These are phyloP conservation scores for Semotilus atromaculatus DNA, from an alignment of 2,797 vertebrate species.

Conservation along the genomic window DNA sequence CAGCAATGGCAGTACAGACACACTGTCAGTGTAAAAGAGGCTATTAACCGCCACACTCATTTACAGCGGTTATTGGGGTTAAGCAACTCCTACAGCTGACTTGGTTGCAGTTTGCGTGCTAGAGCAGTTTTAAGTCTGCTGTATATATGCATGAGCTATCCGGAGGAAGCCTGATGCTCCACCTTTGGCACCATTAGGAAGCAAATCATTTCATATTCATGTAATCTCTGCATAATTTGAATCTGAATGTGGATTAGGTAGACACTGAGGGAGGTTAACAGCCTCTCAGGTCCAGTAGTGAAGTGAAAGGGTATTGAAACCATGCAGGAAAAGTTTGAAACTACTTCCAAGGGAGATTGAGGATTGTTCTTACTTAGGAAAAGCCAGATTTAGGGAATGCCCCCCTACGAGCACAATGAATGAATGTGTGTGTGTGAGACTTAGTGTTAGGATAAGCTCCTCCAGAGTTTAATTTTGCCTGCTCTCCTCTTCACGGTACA, in stretches of 20 bases:
- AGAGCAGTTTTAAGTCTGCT: conserved; percentile 49
- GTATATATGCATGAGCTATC: conserved; percentile 41
- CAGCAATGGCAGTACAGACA: neutral
- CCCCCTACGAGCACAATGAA: conserved; percentile 30
- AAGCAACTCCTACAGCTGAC: neutral
- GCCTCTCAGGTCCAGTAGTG: conserved; percentile 4
- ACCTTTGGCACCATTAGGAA: conserved; percentile 50
- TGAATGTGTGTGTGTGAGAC: conserved; percentile 47
- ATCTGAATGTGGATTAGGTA: conserved; percentile 49
- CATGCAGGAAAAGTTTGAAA: conserved; percentile 26
- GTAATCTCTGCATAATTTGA: conserved; percentile 43
- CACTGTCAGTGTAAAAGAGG: neutral
- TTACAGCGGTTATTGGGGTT: neutral
- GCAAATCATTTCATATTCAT: conserved; percentile 46
- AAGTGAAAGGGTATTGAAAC: conserved; percentile 34
- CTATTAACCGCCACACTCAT: neutral
- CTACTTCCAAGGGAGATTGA: conserved; percentile 26
- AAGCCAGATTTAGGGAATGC: conserved; percentile 41
- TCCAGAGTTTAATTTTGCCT: conserved; percentile 50
- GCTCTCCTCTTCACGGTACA: conserved; percentile 46
- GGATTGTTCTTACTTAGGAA: conserved; percentile 38
- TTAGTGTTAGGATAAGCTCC: conserved; percentile 45
- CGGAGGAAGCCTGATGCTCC: conserved; percentile 21
- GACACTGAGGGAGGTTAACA: conserved; percentile 33
- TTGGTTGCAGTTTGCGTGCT: conserved; percentile 14